Evolutionary conservation across 1,140 invertebrate genomes (phyloP), one percentile per base, ranked within the genome.

Genomic region (Habropoda laboriosa): DNA sequence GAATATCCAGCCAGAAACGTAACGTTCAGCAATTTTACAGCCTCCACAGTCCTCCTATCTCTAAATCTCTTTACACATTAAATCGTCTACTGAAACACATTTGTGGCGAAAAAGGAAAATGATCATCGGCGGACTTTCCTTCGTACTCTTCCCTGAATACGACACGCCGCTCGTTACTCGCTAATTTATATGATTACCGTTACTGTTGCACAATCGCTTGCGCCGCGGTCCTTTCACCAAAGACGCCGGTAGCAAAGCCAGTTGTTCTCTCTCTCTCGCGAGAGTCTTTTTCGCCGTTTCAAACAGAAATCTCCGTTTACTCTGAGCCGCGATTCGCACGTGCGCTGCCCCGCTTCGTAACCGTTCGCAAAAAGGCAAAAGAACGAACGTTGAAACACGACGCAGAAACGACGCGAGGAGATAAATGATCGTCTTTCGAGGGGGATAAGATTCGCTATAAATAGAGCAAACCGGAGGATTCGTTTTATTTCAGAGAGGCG

Each of bases 261-360:
- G n/a, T n/a, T n/a, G n/a, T n/a, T 66, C 51, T 32, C 47, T 53
- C 30, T 49, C 35, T 45, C 51, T 32, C 63, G 12, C 45, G 30
- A n/a, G n/a, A n/a, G 6, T 64, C 61, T 70, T 66, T n/a, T 70
- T 57, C 58, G 30, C 68, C 18, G 30, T 72, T 38, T 45, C 60
- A 74, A 58, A 8, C 7, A 12, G 80, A 57, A n/a, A 53, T 72
- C 67, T 86, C 77, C 77, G 77, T 87, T 87, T 83, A 70, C 81
- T 51, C 67, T 86, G 40, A 6, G 64, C 82, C 84, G 78, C 81
- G 73, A 81, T 81, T 85, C 89, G 89, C 89, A 90, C 89, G 89
- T 90, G 90, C 89, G 89, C 87, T 75, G 75, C 74, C 85, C 84
- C n/a, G n/a, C n/a, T n/a, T n/a, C n/a, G n/a, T n/a, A n/a, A 86